phyloP scores from a whole-genome alignment of 2,888 invertebrate species.

The Dynastes hyllus region DNA sequence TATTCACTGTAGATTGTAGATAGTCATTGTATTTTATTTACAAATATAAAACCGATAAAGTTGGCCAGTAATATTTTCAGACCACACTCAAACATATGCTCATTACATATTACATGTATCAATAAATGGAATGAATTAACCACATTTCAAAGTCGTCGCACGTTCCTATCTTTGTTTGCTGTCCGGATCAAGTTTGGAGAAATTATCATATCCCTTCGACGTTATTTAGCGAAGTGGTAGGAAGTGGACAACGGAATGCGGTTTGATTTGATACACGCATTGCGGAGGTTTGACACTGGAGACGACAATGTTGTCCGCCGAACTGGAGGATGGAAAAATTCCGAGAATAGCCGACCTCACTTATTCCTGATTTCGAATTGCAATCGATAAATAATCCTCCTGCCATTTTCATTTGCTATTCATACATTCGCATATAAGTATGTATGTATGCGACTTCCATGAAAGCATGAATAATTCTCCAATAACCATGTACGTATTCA shows the following conservation, averaged over 20 bases:
- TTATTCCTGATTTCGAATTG: constrained; percentile 23
- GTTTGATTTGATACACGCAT: constrained; percentile 56
- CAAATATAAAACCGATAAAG: too few species aligned
- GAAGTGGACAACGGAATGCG: constrained; percentile 54
- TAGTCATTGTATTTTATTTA: too few species aligned
- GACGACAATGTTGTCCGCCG: constrained; percentile 22
- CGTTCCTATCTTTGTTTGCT: not conserved
- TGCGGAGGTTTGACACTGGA: constrained; percentile 50
- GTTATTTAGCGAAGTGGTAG: constrained; percentile 47
- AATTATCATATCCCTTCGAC: constrained; percentile 23
- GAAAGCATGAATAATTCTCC: constrained; percentile 31
- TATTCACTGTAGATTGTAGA: too few species aligned
- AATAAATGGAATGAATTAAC: constrained; percentile 18
- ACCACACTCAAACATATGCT: too few species aligned
- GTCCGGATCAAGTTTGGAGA: constrained; percentile 1
- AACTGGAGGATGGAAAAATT: constrained; percentile 40
- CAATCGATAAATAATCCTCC: constrained; percentile 30
- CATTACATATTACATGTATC: not conserved
- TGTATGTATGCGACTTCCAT: constrained; percentile 15
- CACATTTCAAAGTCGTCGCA: constrained; percentile 6
- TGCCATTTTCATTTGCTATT: constrained; percentile 37
- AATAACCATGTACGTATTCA: constrained; percentile 24
- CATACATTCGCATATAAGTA: constrained; percentile 12
- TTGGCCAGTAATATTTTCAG: too few species aligned
- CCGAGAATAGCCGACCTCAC: constrained; percentile 34